phyloP scores from a whole-genome alignment of 2,113 vertebrate species.

The Gasterosteus aculeatus region DNA sequence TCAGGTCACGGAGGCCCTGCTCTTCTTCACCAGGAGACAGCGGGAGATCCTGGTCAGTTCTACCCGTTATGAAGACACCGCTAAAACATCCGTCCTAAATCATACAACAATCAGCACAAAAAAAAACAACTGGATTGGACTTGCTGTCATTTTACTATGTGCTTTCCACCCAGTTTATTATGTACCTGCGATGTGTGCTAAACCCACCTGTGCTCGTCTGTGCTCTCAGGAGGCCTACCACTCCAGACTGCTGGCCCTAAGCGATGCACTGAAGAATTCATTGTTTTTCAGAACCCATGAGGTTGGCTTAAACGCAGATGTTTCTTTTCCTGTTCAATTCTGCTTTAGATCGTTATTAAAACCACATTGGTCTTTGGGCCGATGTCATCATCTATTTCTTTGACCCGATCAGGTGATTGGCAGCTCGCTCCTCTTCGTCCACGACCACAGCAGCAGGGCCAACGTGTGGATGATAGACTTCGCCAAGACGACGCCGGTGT shows the following conservation, averaged over 20 bases:
- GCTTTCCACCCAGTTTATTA: background rate
- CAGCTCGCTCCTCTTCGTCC: constrained; percentile 85
- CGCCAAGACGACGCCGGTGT: constrained; percentile 79
- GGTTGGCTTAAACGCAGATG: constrained; percentile 59
- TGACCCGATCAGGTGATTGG: constrained; percentile 79
- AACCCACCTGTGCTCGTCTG: background rate
- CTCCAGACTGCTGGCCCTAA: constrained; percentile 78
- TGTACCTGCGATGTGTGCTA: background rate
- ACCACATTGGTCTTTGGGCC: background rate
- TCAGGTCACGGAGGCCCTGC: constrained; percentile 76
- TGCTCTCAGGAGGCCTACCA: constrained; percentile 76
- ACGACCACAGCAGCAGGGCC: constrained; percentile 77
- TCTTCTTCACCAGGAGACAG: constrained; percentile 79
- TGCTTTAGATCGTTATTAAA: background rate
- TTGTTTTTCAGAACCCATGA: constrained; percentile 82
- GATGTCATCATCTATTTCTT: constrained; percentile 1
- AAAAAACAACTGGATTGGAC: background rate
- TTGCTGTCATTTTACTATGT: background rate
- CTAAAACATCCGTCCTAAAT: background rate
- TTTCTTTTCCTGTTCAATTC: background rate
- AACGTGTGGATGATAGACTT: constrained; percentile 89
- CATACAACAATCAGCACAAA: background rate
- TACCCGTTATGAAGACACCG: background rate
- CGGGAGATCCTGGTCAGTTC: constrained; percentile 78
- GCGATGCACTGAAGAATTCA: constrained; percentile 72